phyloP scores from a whole-genome alignment of 2,888 invertebrate species.

The Diadegma fenestrale region DNA sequence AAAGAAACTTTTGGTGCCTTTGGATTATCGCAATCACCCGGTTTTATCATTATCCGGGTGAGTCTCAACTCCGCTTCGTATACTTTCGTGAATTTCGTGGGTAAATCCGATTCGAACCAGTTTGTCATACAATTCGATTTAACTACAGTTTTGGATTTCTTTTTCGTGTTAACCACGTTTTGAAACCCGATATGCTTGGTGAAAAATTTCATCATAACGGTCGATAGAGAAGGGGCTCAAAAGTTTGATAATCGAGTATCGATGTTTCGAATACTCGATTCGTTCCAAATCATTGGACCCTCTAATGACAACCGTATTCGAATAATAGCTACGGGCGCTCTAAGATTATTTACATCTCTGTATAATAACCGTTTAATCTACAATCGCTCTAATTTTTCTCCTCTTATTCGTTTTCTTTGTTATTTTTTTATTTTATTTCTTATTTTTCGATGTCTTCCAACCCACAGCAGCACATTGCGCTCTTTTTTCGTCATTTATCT shows the following conservation, averaged over 20 bases:
- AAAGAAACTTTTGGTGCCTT: slow-evolving; percentile 60
- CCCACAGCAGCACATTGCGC: slow-evolving; percentile 72
- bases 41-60: slow-evolving; percentile 62
- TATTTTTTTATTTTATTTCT: slow-evolving; percentile 75
- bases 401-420: slow-evolving; percentile 59
- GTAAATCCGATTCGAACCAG: slow-evolving; percentile 77
- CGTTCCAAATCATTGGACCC: slow-evolving; percentile 46
- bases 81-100: slow-evolving; percentile 82
- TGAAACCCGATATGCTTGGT: slow-evolving; percentile 52
- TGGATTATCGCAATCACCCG: slow-evolving; percentile 59
- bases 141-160: slow-evolving; percentile 73
- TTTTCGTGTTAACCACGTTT: slow-evolving; percentile 64
- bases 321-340: slow-evolving; percentile 78
- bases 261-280: slow-evolving; percentile 46
- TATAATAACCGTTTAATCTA: slow-evolving; percentile 81
- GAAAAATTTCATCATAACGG: slow-evolving; percentile 49
- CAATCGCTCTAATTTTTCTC: slow-evolving; percentile 74
- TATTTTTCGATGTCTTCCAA: slow-evolving; percentile 56
- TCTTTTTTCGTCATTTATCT: slow-evolving; percentile 42
- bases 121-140: slow-evolving; percentile 79
- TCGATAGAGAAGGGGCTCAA: slow-evolving; percentile 47
- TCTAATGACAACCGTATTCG: slow-evolving; percentile 71
- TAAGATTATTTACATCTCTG: slow-evolving; percentile 82
- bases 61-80: slow-evolving; percentile 76
- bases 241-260: slow-evolving; percentile 46